Evolutionary conservation across 2,113 vertebrate species (phyloP), one percentile per base, ranked within the genome.

Genomic region (Entelurus aequoreus): DNA sequence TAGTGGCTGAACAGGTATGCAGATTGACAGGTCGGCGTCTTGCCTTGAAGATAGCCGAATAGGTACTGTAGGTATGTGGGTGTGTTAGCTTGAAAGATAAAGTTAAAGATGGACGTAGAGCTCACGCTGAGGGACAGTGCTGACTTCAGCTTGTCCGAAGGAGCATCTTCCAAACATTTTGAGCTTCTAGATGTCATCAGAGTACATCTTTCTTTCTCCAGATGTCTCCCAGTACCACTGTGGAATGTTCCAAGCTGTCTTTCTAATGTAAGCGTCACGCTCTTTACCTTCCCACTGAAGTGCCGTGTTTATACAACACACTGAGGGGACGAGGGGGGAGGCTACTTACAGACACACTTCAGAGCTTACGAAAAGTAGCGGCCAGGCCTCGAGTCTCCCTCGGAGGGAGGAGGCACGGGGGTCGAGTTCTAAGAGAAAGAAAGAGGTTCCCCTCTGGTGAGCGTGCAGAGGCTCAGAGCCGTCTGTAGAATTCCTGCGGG

Each of bases 241-340:
- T 63, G 81, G 77, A 82, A 86, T 81, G 79, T 79, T 63, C 68
- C 5, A 6, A 71, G 55, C 51, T 57, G 62, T 48, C 54, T 69
- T 60, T 48, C 42, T 46, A 28, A n/a, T n/a, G 50, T 63, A 61
- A 62, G 50, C 66, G 76, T 69, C 72, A 72, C 50, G 49, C 68
- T 80, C 62, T 78, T 73, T 74, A 77, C 73, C 65, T 79, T 75
- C 52, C 55, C 48, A 47, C 68, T 70, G 61, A 72, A 60, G 61
- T 44, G 1, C 66, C 4, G 3, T 80, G 76, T 80, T 80, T 81
- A 80, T 59, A 73, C 56, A 77, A 71, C 69, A 74, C 60, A 40
- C 46, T 7, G 38, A 2, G 67, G 62, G 67, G 72, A 65, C 11
- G 64, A 21, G 6, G 59, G 65, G 58, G 54, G 62, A 6, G 2